Conservation (phyloP, 2,888 invertebrate genomes). For the Hypselothyrea guttata region DNA sequence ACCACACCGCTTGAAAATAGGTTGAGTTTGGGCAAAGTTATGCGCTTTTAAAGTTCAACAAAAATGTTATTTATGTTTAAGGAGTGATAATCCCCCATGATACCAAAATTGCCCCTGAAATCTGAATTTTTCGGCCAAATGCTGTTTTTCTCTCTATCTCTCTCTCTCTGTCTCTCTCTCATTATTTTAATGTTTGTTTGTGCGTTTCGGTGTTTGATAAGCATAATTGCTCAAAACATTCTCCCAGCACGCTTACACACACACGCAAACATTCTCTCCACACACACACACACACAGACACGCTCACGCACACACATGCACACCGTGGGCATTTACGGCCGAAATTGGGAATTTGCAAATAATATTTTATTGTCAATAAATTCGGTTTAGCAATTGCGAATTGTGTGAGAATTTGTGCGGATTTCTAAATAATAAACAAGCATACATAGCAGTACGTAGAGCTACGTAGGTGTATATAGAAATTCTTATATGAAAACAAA, state of each 20-base stretch:
- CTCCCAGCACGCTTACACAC: slow-evolving; percentile 30
- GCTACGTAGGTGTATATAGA: too few species aligned
- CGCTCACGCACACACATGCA: background rate
- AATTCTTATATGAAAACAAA: too few species aligned
- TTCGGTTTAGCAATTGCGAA: slow-evolving; percentile 1
- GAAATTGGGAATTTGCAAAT: slow-evolving; percentile 11
- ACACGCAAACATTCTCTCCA: background rate
- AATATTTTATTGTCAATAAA: slow-evolving; percentile 24
- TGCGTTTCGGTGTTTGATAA: background rate
- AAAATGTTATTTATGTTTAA: too few species aligned
- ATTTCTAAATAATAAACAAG: slow-evolving; percentile 2
- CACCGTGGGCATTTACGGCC: slow-evolving; percentile 3
- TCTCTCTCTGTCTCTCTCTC: background rate
- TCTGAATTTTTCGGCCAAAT: too few species aligned
- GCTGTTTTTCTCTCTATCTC: too few species aligned
- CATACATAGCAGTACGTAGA: too few species aligned
- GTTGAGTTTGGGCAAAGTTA: too few species aligned
- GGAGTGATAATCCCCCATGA: too few species aligned
- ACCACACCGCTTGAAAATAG: too few species aligned
- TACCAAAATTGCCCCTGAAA: too few species aligned
- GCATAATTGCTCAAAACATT: slow-evolving; percentile 32
- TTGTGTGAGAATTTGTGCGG: background rate
- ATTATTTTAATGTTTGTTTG: background rate
- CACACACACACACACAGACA: background rate
- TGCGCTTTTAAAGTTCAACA: too few species aligned